A percentile compares a stretch with the other conserved stretches of the same genome.
Evolutionary conservation across 2,888 invertebrate species (phyloP).

Genomic region (Callimorpha dominula): DNA sequence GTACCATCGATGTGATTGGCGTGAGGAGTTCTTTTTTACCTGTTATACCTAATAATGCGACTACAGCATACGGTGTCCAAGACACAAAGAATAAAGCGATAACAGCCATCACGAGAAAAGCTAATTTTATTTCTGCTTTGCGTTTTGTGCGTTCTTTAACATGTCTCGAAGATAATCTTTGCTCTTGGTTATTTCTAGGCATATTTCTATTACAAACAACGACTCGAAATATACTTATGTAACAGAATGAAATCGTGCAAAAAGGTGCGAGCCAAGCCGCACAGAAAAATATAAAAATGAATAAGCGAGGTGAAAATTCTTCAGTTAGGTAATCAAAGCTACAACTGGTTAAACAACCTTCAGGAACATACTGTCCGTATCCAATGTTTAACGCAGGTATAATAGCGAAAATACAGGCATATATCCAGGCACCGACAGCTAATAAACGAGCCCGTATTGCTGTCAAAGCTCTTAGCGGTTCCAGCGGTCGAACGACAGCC

Average conservation of each 20-base stretch:
- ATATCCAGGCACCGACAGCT: slow-evolving; percentile 90
- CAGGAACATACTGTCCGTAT: slow-evolving; percentile 92
- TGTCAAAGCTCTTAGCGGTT: slow-evolving; percentile 88
- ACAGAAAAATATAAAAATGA: slow-evolving; percentile 91
- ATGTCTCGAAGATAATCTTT: slow-evolving; percentile 84
- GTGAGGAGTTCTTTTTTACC: slow-evolving; percentile 88
- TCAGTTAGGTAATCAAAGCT: slow-evolving; percentile 94
- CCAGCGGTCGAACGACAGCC: slow-evolving; percentile 93
- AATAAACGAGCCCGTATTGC: slow-evolving; percentile 87
- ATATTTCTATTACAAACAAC: slow-evolving; percentile 86
- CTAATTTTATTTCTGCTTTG: slow-evolving; percentile 90
- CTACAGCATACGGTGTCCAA: slow-evolving; percentile 94
- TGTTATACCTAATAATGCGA: slow-evolving; percentile 91
- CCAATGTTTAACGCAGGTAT: slow-evolving; percentile 91
- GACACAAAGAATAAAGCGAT: slow-evolving; percentile 92
- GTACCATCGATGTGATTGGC: slow-evolving; percentile 91
- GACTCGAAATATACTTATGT: slow-evolving; percentile 89
- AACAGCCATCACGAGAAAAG: slow-evolving; percentile 89
- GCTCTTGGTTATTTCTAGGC: slow-evolving; percentile 77
- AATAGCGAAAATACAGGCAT: slow-evolving; percentile 89
- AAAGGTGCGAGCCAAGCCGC: slow-evolving; percentile 93
- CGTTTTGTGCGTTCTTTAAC: slow-evolving; percentile 88
- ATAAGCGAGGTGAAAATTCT: slow-evolving; percentile 87
- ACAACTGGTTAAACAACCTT: slow-evolving; percentile 94
- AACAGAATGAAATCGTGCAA: slow-evolving; percentile 90